Evolutionary conservation across 2,888 invertebrate species (phyloP), one percentile per base, ranked within the genome.

Genomic region (Chydorus sphaericus): DNA sequence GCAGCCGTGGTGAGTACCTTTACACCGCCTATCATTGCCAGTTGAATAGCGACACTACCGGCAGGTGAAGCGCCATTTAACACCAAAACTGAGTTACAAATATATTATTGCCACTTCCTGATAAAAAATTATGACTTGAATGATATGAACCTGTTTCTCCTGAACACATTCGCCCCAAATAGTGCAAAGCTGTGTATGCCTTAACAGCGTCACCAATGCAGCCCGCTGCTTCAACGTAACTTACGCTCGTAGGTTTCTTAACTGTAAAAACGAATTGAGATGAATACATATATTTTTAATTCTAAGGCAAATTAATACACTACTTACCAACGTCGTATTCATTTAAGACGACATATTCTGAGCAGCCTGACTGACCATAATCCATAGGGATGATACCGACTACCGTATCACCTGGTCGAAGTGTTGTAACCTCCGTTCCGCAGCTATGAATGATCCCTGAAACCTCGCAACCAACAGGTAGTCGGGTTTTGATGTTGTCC

Each of bases 111-210:
- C 33, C 8, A 33, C 33, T 14, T 10, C 11, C 33, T 10, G 33
- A 26, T 44, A 3, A 6, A 14, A 44, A 3, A 36, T 28, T 26
- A 1, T 8, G 26, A 11, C 20, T 37, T 18, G n/a, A 26, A 14
- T 7, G 20, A n/a, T 38, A 6, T 18, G n/a, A 37, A 64, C 65
- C 63, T 53, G 64, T 65, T 59, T 72, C 71, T 6, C 71, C 71
- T 14, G 67, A 65, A 59, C 66, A 66, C 36, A 73, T 61, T 23
- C 66, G 65, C 1, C 68, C 71, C 50, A 69, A 66, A 59, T 72
- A 72, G 59, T 71, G 69, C 18, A 73, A 63, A 3, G 72, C 72
- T 50, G 71, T 71, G 63, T 72, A 73, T 1, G 72, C 71, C 58
- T 67, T 65, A 5, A 72, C 66, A 52, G 69, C 69, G 61, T 71